Evolutionary conservation across 37 sponge, comb jelly and placozoan genomes (phyloP), one percentile per base, ranked within the genome.

Genomic region (Halichondria panicea): DNA sequence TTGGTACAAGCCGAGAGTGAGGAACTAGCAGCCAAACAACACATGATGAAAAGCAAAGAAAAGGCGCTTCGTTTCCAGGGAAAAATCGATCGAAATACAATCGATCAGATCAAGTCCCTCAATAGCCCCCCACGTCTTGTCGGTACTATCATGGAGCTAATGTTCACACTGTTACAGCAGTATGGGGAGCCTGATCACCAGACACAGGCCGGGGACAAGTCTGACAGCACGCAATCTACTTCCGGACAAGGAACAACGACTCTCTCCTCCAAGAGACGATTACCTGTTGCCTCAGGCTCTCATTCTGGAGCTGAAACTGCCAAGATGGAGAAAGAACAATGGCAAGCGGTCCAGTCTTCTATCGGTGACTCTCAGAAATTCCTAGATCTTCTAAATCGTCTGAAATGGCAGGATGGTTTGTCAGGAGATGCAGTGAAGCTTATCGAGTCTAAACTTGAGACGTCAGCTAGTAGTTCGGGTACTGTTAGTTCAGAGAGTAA

Each of bases 321-420:
- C 39, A 77, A 40, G 27, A 42, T 78, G 19, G 81, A 83, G 28
- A 80, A 61, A 36, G 90, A 93, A 31, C 80, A 80, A 25, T 94
- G 91, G 94, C 55, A 31, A 8, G 31, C 54, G 13, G 76, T 93
- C 19, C 89, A 93, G 71, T 37, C 70, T 33, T 81, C 91, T 25
- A 86, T 94, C 22, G 88, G 91, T 30, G 94, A 94, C 67, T 81
- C 94, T 4, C 94, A 94, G 50, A 76, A 78, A 25, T 89, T 94
- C 45, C 84, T 86, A 0, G 94, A 94, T 73, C 74, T 89, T 39
- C 31, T 94, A 21, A 76, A 80, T 31, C 37, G 38, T 25, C 32
- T 94, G 21, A 68, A 83, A 12, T 94, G 94, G 94, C 84, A 90
- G 70, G 81, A 87, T 3, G 91, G 91, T 12, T 81, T 94, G 36